Conservation (phyloP, 2,797 vertebrate species). For the Cuculus canorus region DNA sequence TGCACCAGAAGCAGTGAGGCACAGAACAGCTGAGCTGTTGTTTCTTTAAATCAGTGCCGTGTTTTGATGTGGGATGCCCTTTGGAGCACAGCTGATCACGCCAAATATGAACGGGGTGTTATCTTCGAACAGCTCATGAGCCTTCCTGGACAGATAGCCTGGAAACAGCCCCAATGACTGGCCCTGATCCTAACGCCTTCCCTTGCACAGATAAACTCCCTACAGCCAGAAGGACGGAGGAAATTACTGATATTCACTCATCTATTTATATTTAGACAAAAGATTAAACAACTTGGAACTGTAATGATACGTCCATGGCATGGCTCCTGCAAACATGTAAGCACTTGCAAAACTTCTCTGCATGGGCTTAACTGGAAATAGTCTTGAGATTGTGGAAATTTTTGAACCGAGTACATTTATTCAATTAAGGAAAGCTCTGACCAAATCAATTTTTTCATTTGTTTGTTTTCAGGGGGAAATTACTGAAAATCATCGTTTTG, state of each 20-base stretch:
- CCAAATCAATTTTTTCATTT: not conserved
- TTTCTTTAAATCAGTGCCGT: not conserved
- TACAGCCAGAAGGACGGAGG: not conserved
- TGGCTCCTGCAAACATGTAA: not conserved
- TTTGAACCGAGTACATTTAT: not conserved
- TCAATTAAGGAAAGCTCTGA: not conserved
- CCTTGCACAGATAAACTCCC: constrained; percentile 34
- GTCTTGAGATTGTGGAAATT: not conserved
- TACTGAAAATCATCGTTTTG: not conserved
- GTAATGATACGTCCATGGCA: not conserved
- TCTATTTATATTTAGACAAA: constrained; percentile 67
- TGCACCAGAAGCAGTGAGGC: not conserved
- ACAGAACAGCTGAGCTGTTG: not conserved
- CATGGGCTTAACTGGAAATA: constrained; percentile 11
- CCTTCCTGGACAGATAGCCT: constrained; percentile 42
- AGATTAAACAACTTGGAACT: constrained; percentile 59
- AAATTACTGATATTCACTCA: constrained; percentile 68
- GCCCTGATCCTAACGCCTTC: constrained; percentile 46
- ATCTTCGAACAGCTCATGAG: constrained; percentile 45
- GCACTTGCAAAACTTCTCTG: not conserved
- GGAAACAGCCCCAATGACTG: not conserved
- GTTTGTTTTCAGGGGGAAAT: not conserved
- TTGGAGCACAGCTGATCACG: not conserved
- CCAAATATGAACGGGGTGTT: not conserved
- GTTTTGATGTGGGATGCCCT: constrained; percentile 18